Evolutionary conservation across 2,888 invertebrate genomes (phyloP).

Genomic region (Sinelater perroti): DNA sequence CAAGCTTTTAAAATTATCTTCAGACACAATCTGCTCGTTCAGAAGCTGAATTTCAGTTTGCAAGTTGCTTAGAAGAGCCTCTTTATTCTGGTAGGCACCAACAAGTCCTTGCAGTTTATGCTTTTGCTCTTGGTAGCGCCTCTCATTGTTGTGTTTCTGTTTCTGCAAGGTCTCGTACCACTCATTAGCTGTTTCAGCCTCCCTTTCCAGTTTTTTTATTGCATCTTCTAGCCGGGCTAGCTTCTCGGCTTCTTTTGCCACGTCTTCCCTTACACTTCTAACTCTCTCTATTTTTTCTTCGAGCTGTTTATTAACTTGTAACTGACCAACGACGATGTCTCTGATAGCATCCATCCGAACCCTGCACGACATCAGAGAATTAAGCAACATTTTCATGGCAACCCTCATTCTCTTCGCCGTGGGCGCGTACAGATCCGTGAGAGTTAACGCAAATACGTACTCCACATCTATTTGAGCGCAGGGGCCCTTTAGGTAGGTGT

Average conservation of each 20-base stretch:
- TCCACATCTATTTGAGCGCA: neutral
- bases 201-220: neutral
- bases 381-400: conserved; percentile 3
- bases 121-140: neutral
- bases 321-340: no score
- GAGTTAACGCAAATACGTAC: neutral
- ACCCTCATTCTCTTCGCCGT: conserved; percentile 12
- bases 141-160: neutral
- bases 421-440: conserved; percentile 20
- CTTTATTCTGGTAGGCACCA: neutral
- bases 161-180: conserved; percentile 4
- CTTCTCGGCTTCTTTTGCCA: conserved; percentile 1
- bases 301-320: no score
- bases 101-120: neutral
- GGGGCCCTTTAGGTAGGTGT: conserved; percentile 2
- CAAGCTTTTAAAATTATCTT: conserved; percentile 5
- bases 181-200: neutral
- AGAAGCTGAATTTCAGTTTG: conserved; percentile 8
- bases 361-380: conserved; percentile 3
- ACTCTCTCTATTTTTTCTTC: neutral
- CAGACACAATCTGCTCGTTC: conserved; percentile 13
- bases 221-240: neutral
- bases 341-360: neutral
- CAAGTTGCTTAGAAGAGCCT: conserved; percentile 7
- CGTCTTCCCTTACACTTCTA: neutral